Evolutionary conservation across 2,888 invertebrate genomes (phyloP).

Genomic region (Drosophila pegasa): DNA sequence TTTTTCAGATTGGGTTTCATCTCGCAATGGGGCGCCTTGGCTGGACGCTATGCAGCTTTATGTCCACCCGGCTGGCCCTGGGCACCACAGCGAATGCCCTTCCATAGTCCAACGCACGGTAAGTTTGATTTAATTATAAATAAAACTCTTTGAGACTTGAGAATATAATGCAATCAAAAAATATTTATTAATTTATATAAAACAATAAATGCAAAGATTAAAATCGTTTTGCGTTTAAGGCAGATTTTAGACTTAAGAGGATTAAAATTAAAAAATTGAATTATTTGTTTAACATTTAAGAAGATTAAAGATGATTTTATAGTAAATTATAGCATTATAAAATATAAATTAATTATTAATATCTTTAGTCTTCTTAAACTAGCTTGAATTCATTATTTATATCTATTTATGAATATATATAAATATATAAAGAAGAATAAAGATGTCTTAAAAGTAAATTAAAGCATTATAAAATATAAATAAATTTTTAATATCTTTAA

Average conservation of each 20-base stretch:
- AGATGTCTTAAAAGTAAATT: no score
- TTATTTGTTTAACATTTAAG: no score
- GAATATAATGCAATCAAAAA: not conserved
- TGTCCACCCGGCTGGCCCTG: constrained; percentile 89
- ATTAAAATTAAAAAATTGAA: no score
- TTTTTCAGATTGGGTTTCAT: constrained; percentile 91
- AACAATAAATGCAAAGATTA: not conserved
- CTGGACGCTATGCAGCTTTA: constrained; percentile 90
- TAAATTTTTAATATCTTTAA: no score
- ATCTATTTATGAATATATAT: not conserved
- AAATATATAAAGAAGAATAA: no score
- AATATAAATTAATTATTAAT: no score
- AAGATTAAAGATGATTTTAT: not conserved
- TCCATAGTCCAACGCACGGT: constrained; percentile 89
- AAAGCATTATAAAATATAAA: no score
- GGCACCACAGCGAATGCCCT: constrained; percentile 86
- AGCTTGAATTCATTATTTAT: no score
- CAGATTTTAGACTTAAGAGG: no score
- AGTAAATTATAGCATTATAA: no score
- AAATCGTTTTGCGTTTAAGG: not conserved
- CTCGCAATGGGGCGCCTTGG: constrained; percentile 92
- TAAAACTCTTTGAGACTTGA: not conserved
- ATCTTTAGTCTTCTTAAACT: no score
- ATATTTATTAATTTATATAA: not conserved
- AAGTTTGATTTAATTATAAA: constrained; percentile 71